phyloP scores from a whole-genome alignment of 2,797 vertebrate genomes.

The Geranospiza caerulescens region DNA sequence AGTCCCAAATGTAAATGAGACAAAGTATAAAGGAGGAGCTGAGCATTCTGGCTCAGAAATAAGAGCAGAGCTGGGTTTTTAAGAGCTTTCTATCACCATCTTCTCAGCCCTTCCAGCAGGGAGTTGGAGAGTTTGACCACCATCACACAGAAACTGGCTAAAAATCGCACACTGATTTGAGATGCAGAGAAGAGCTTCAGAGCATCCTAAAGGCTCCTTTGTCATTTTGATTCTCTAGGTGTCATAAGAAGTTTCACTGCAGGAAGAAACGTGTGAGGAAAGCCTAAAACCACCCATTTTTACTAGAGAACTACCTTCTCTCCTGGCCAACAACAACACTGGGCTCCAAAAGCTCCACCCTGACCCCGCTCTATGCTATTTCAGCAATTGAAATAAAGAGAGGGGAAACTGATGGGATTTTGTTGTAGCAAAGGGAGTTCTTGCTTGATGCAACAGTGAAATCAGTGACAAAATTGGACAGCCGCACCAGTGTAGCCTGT shows the following conservation, averaged over 20 bases:
- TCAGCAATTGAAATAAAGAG: not conserved
- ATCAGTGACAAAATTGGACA: not conserved
- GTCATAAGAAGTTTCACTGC: not conserved
- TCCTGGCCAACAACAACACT: not conserved
- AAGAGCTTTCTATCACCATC: not conserved
- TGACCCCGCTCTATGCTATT: rapidly evolving
- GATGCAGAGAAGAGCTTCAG: not conserved
- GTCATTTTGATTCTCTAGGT: not conserved
- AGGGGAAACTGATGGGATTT: not conserved
- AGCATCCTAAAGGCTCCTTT: not conserved
- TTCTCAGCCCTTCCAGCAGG: not conserved
- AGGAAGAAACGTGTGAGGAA: not conserved
- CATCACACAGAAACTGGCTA: not conserved
- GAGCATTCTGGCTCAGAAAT: not conserved
- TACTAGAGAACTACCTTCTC: not conserved
- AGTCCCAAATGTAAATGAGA: not conserved
- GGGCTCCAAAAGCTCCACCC: not conserved
- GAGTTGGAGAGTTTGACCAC: not conserved
- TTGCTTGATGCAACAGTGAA: not conserved
- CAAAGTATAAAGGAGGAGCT: not conserved
- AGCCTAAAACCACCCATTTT: not conserved
- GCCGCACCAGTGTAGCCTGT: rapidly evolving
- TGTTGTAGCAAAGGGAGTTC: not conserved
- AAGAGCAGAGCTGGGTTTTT: not conserved
- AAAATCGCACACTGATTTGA: not conserved